These are phyloP conservation scores for Xestia xanthographa DNA, from an alignment of 2,888 invertebrate species.

Conservation along the genomic window DNA sequence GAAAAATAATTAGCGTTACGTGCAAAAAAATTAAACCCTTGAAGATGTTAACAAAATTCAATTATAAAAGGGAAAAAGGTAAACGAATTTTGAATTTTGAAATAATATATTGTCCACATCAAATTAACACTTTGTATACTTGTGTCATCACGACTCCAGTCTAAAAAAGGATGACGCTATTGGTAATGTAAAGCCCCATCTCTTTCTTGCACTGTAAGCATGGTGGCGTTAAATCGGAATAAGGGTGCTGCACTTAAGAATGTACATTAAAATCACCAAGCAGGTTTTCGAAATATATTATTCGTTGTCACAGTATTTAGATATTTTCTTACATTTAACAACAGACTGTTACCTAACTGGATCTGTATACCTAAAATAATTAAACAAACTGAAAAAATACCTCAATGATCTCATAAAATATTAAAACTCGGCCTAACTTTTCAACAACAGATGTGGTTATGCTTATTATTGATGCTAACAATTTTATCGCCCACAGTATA, in stretches of 20 bases:
- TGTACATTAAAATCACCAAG: background rate
- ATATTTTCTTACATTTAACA: background rate
- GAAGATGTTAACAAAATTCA: too few relatives aligned
- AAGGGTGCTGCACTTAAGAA: background rate
- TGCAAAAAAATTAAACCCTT: too few relatives aligned
- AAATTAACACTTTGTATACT: background rate
- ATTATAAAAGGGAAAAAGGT: too few relatives aligned
- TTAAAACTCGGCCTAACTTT: background rate
- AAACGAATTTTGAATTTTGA: too few relatives aligned
- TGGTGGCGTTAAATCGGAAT: too few relatives aligned
- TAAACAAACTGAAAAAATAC: too few relatives aligned
- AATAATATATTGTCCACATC: too few relatives aligned
- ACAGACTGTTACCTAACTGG: background rate
- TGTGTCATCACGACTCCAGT: background rate
- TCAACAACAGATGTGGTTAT: slow-evolving; percentile 7
- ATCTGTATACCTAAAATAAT: background rate
- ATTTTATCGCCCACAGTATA: slow-evolving; percentile 64
- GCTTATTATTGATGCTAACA: background rate
- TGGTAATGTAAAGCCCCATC: background rate
- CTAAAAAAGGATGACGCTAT: background rate
- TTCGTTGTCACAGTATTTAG: background rate
- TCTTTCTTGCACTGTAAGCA: background rate
- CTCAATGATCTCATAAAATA: background rate
- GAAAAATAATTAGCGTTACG: too few relatives aligned
- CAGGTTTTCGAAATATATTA: background rate